phyloP scores from a whole-genome alignment of 2,888 invertebrate species.

The Papilio elwesi region DNA sequence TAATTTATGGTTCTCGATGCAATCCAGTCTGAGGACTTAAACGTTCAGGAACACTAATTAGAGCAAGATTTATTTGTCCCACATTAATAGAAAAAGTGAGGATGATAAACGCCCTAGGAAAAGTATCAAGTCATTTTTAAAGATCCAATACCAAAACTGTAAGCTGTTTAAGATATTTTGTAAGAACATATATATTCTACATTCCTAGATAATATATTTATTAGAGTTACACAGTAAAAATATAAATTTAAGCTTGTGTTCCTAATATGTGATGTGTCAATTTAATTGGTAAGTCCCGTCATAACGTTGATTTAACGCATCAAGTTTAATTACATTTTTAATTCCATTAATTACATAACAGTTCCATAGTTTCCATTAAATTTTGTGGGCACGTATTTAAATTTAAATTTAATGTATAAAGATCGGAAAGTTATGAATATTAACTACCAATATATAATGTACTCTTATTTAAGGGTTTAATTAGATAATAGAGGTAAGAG shows the following conservation, averaged over 20 bases:
- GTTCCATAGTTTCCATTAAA: neutral
- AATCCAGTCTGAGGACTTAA: too few relatives aligned
- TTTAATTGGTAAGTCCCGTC: slow-evolving; percentile 8
- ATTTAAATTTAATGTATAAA: slow-evolving; percentile 1
- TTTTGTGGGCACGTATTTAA: slow-evolving; percentile 1
- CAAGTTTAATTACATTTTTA: slow-evolving; percentile 15
- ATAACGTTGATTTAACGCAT: slow-evolving; percentile 23
- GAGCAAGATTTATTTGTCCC: too few relatives aligned
- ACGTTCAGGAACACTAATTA: too few relatives aligned
- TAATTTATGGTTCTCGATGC: too few relatives aligned
- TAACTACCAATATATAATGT: neutral
- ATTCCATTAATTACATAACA: neutral
- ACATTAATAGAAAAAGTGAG: too few relatives aligned
- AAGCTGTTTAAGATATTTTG: too few relatives aligned
- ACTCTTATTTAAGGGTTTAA: neutral
- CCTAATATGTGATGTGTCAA: neutral
- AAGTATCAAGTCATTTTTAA: too few relatives aligned
- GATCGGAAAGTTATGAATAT: slow-evolving; percentile 1
- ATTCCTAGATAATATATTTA: too few relatives aligned
- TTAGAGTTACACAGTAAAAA: neutral
- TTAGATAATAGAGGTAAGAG: too few relatives aligned
- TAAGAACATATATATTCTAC: too few relatives aligned
- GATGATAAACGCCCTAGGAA: too few relatives aligned
- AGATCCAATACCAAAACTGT: too few relatives aligned
- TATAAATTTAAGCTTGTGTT: neutral